Evolutionary conservation across 2,888 invertebrate species (phyloP).

Genomic region (Pteria penguin): DNA sequence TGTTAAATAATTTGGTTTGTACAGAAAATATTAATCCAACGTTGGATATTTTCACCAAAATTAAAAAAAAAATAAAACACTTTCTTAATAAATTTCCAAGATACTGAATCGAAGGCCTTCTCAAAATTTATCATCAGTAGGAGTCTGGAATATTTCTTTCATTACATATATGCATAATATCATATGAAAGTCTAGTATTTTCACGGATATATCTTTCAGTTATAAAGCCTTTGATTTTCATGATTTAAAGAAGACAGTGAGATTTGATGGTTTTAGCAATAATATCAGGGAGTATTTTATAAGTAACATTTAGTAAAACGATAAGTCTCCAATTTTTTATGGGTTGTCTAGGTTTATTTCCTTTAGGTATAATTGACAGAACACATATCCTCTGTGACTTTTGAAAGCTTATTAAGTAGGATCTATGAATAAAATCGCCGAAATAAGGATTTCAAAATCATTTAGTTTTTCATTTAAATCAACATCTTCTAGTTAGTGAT

Average conservation of each 20-base stretch:
- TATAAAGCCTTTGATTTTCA: conserved; percentile 1
- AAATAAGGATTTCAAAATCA: background rate
- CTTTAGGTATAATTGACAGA: background rate
- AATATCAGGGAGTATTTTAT: too few species aligned
- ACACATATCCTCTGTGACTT: background rate
- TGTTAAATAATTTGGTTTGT: background rate
- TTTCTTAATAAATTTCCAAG: background rate
- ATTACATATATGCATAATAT: background rate
- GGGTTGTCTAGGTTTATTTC: background rate
- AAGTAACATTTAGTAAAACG: too few species aligned
- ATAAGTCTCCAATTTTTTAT: background rate
- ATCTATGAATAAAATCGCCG: background rate
- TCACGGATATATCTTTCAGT: background rate
- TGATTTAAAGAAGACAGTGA: background rate
- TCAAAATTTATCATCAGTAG: background rate
- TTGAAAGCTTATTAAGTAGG: background rate
- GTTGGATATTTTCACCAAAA: conserved; percentile 3
- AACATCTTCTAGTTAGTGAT: background rate
- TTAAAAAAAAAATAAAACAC: background rate
- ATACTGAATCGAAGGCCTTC: background rate
- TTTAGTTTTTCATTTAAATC: background rate
- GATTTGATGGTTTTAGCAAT: background rate
- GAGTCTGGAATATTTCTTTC: background rate
- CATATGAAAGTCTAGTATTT: background rate
- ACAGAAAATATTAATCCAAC: background rate